Base-by-base conservation (phyloP, 2,113 vertebrate species). In the Chlorocebus sabaeus region DNA sequence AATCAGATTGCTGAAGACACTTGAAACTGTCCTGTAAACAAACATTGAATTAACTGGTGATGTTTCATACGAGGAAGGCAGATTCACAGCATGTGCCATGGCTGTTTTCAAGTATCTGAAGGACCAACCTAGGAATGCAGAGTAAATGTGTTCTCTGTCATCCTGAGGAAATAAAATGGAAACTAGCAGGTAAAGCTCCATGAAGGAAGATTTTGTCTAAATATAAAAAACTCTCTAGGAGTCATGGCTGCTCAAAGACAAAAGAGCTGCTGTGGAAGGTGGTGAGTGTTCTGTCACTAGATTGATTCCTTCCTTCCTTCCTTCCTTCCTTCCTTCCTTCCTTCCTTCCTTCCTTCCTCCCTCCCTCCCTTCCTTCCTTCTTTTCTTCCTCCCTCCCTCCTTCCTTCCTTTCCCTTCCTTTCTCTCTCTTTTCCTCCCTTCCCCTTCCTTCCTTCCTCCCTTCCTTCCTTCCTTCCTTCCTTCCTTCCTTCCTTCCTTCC, bases 191-290 rank as follows among this genome's bases (percentile, higher is more conserved):
- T 13, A 16, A 70, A 35, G 6, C 40, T 79, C 12, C 13, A 22
- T 14, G 73, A 90, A 93, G 82, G n/a, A 72, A 89, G 70, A 30
- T 94, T 93, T 70, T 75, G 8, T 86, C 76, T 89, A 48, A 84
- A 38, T 90, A 40, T 23, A 73, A 80, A 93, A 93, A 89, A 82
- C 45, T 94, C 90, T 89, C 68, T 57, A 86, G 76, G 10, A 86
- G 81, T 81, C 82, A 22, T 8, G 64, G 30, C 14, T 32, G 18
- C 45, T 86, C 78, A 90, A 40, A 94, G 81, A 67, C 9, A 22
- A 64, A 85, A n/a, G 48, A 72, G 75, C 59, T 70, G 18, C 40
- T 35, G 8, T 61, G 48, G 8, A 82, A 93, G 40, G 48, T 3
- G 23, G 23, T 50, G 32, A 83, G n/a, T 27, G 20, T 86, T 84